Percentiles rank a stretch among this genome's conserved stretches.
These are phyloP conservation scores for Podarcis cretensis DNA, from an alignment of 2,113 vertebrate genomes.

Conservation along the genomic window DNA sequence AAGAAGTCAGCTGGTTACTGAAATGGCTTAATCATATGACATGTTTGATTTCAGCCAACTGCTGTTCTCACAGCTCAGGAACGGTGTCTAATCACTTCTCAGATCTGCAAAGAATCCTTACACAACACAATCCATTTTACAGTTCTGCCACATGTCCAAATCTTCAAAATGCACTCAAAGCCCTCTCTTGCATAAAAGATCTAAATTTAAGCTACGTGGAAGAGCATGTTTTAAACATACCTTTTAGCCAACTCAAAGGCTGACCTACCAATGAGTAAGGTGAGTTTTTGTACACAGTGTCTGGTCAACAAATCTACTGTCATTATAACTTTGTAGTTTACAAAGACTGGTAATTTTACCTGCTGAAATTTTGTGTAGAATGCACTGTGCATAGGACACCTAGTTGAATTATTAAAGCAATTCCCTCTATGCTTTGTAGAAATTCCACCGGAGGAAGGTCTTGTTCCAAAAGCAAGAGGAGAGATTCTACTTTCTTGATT, in stretches of 20 bases:
- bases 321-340: background rate
- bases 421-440: constrained; percentile 77
- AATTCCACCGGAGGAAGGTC: constrained; percentile 48
- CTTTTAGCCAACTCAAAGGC: background rate
- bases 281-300: background rate
- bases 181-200: background rate
- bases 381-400: constrained; percentile 83
- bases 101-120: background rate
- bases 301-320: background rate
- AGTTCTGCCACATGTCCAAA: background rate
- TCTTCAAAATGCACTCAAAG: background rate
- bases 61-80: background rate
- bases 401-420: constrained; percentile 81
- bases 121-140: background rate
- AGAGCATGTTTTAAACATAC: background rate
- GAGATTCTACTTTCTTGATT: constrained; percentile 76
- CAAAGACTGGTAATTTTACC: constrained; percentile 54
- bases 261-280: background rate
- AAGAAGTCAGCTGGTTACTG: constrained; percentile 44
- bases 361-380: constrained; percentile 51
- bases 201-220: background rate
- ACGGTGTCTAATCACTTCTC: background rate
- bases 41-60: background rate
- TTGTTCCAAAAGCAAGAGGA: constrained; percentile 77
- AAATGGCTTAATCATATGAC: constrained; percentile 22